Conservation (phyloP, 2,888 invertebrate genomes). For the Pseudanteris insignis region DNA sequence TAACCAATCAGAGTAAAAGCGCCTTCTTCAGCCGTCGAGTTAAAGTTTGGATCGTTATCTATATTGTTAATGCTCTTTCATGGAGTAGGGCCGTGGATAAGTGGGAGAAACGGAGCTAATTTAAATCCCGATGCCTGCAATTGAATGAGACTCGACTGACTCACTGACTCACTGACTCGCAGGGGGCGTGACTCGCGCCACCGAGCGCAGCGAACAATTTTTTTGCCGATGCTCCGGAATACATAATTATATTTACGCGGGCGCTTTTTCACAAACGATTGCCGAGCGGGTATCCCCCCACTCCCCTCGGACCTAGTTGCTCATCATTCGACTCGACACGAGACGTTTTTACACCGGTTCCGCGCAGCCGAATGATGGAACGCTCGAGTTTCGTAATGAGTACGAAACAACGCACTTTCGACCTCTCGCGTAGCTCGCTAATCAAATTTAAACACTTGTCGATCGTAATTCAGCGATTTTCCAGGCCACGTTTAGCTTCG, state of each 20-base stretch:
- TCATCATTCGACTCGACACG: no score
- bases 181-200: no score
- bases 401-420: slow-evolving; percentile 7
- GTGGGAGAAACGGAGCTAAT: slow-evolving; percentile 42
- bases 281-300: no score
- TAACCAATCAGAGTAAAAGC: slow-evolving; percentile 40
- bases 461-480: no score
- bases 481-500: no score
- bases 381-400: slow-evolving; percentile 5
- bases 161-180: slow-evolving; percentile 30
- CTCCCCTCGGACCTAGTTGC: not conserved
- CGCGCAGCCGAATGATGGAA: slow-evolving; percentile 3
- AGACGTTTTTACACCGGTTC: slow-evolving; percentile 2
- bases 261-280: slow-evolving; percentile 18
- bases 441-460: slow-evolving; percentile 31
- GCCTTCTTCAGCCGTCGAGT: slow-evolving; percentile 40
- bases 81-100: slow-evolving; percentile 25
- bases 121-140: slow-evolving; percentile 39
- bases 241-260: slow-evolving; percentile 20
- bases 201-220: slow-evolving; percentile 10
- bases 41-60: slow-evolving; percentile 43
- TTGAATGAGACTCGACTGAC: slow-evolving; percentile 34
- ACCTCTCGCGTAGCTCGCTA: slow-evolving; percentile 11
- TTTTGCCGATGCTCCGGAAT: slow-evolving; percentile 14
- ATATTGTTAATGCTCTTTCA: slow-evolving; percentile 43